Conservation (phyloP, 2,888 invertebrate genomes). For the Parochlus steinenii region DNA sequence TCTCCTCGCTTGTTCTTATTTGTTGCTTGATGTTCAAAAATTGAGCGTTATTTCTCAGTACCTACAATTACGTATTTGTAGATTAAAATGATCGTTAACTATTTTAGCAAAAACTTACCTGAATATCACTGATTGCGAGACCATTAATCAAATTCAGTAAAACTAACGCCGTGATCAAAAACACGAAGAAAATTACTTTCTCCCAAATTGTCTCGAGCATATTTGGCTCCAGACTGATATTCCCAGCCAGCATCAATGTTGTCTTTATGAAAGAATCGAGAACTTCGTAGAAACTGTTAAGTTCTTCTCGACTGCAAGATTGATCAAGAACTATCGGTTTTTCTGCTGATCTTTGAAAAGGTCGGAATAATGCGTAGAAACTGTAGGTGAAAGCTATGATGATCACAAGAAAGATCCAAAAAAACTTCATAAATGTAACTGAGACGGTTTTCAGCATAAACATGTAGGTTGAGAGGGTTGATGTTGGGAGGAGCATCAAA, state of each 20-base stretch:
- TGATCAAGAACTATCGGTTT: too few relatives aligned
- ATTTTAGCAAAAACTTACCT: too few relatives aligned
- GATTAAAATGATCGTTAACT: too few relatives aligned
- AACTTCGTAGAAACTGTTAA: conserved; percentile 7
- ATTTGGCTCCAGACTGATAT: conserved; percentile 8
- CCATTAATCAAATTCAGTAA: conserved; percentile 11
- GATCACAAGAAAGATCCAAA: conserved; percentile 8
- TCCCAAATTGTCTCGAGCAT: conserved; percentile 7
- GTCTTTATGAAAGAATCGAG: conserved; percentile 9
- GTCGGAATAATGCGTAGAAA: conserved; percentile 6
- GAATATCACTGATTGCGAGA: conserved; percentile 11
- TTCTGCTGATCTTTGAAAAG: too few relatives aligned
- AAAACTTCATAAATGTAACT: conserved; percentile 10
- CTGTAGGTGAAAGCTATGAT: conserved; percentile 11
- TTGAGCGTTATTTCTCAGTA: conserved; percentile 6
- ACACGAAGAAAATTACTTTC: conserved; percentile 7
- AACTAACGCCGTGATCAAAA: conserved; percentile 5
- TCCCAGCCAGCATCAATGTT: conserved; percentile 1
- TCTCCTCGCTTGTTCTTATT: conserved; percentile 6
- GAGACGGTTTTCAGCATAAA: conserved; percentile 10
- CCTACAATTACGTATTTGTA: too few relatives aligned
- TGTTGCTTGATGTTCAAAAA: conserved; percentile 11
- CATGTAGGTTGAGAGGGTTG: conserved; percentile 11
- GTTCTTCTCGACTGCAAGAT: conserved; percentile 3
- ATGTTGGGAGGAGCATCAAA: conserved; percentile 7